phyloP scores from a whole-genome alignment of 2,797 vertebrate species.

The Craterocephalus amniculus region DNA sequence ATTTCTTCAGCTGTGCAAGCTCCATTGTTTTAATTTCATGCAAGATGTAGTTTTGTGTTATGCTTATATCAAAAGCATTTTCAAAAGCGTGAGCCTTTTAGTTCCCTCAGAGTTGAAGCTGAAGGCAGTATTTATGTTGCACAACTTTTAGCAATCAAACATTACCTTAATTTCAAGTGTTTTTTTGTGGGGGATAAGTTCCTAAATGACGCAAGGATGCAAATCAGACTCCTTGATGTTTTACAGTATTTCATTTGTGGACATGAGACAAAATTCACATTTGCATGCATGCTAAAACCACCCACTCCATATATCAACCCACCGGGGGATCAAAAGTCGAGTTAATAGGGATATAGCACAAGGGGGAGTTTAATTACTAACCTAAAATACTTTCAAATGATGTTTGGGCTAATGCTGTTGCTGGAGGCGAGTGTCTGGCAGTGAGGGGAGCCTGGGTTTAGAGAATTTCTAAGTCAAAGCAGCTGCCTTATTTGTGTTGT shows the following conservation, averaged over 20 bases:
- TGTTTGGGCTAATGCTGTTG: slow-evolving; percentile 60
- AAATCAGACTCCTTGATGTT: slow-evolving; percentile 66
- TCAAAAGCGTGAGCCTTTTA: slow-evolving; percentile 56
- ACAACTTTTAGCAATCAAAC: slow-evolving; percentile 54
- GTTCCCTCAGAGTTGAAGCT: slow-evolving; percentile 27
- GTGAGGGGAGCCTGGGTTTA: slow-evolving; percentile 25
- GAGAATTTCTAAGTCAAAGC: slow-evolving; percentile 67
- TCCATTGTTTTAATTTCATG: slow-evolving; percentile 80
- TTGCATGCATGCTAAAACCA: slow-evolving; percentile 72
- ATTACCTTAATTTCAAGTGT: slow-evolving; percentile 19
- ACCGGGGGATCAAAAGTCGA: slow-evolving; percentile 74
- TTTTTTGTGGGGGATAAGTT: slow-evolving; percentile 13
- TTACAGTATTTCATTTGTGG: slow-evolving; percentile 58
- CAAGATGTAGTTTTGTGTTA: slow-evolving; percentile 73
- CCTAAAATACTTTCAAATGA: slow-evolving; percentile 75
- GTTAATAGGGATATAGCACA: slow-evolving; percentile 71
- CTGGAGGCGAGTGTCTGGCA: slow-evolving; percentile 51
- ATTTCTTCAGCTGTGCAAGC: slow-evolving; percentile 72
- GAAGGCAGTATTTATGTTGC: slow-evolving; percentile 43
- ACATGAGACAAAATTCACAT: slow-evolving; percentile 69
- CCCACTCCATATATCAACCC: slow-evolving; percentile 70
- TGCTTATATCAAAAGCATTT: slow-evolving; percentile 65
- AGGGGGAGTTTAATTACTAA: slow-evolving; percentile 76
- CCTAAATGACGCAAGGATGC: slow-evolving; percentile 46
- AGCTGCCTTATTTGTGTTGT: slow-evolving; percentile 73